Evolutionary conservation across 2,888 invertebrate species (phyloP).

Genomic region (Penaeus monodon): DNA sequence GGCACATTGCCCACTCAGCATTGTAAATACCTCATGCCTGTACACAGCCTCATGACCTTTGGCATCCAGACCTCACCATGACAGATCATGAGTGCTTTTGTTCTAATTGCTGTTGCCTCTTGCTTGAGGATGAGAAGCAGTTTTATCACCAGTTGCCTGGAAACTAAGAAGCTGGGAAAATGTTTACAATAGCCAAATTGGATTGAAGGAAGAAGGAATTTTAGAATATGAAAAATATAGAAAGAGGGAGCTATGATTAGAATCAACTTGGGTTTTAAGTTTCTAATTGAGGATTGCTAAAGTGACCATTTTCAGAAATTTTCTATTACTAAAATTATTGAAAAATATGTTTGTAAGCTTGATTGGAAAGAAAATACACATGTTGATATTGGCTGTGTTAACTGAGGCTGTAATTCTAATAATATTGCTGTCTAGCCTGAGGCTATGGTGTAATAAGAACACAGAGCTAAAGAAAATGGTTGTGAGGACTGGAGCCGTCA

Average conservation of each 20-base stretch:
- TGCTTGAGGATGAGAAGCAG: constrained; percentile 41
- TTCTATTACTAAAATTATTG: too few relatives aligned
- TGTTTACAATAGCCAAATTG: constrained; percentile 7
- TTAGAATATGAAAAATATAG: too few relatives aligned
- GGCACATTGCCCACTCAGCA: constrained; percentile 50
- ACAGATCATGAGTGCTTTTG: constrained; percentile 46
- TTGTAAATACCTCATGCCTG: constrained; percentile 61
- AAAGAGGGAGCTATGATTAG: too few relatives aligned
- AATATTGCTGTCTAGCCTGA: background rate
- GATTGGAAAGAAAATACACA: too few relatives aligned
- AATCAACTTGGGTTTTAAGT: too few relatives aligned
- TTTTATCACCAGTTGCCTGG: constrained; percentile 20
- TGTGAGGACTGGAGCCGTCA: constrained; percentile 38
- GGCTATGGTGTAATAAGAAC: constrained; percentile 1
- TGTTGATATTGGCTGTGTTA: too few relatives aligned
- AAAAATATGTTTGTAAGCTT: too few relatives aligned
- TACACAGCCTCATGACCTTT: constrained; percentile 49
- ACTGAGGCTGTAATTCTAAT: background rate
- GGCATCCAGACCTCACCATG: constrained; percentile 55
- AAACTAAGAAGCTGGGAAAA: constrained; percentile 1
- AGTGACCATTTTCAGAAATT: too few relatives aligned
- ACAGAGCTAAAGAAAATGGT: constrained; percentile 3
- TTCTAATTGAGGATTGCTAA: too few relatives aligned
- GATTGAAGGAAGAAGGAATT: background rate
- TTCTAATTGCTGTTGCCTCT: constrained; percentile 39